phyloP scores from a whole-genome alignment of 2,113 vertebrate genomes.

The Trogon surrucura region DNA sequence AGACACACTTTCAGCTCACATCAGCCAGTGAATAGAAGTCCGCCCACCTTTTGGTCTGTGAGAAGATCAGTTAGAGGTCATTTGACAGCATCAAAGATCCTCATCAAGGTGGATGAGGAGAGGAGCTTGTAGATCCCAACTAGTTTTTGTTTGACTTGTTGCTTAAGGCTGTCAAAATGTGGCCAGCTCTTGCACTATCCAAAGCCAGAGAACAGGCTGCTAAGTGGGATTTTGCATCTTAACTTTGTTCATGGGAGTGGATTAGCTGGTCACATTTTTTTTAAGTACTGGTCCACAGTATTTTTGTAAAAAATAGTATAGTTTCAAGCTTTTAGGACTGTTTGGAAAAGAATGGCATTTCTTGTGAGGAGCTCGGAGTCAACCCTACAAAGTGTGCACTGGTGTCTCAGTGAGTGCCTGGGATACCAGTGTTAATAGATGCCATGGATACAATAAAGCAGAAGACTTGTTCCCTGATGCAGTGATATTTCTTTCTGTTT shows the following conservation, averaged over 20 bases:
- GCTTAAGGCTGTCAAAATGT: neutral
- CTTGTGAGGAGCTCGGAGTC: neutral
- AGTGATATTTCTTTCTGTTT: constrained; percentile 2
- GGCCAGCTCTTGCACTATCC: neutral
- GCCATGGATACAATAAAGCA: constrained; percentile 15
- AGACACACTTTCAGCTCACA: neutral
- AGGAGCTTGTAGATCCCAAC: neutral
- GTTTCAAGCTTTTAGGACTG: neutral
- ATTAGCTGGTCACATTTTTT: neutral
- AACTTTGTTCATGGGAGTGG: neutral
- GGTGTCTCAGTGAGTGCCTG: neutral
- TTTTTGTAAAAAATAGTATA: neutral
- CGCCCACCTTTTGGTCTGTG: neutral
- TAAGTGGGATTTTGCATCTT: neutral
- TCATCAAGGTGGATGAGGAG: neutral
- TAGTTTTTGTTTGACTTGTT: neutral
- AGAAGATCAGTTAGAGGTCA: neutral
- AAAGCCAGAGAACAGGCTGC: neutral
- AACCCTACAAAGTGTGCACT: neutral
- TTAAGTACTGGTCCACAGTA: neutral
- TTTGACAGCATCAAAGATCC: neutral
- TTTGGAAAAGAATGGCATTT: neutral
- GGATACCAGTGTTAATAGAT: neutral
- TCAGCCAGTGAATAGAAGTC: neutral
- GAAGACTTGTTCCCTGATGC: neutral